phyloP scores from a whole-genome alignment of 2,113 vertebrate genomes.

The Hemiprocne comata region DNA sequence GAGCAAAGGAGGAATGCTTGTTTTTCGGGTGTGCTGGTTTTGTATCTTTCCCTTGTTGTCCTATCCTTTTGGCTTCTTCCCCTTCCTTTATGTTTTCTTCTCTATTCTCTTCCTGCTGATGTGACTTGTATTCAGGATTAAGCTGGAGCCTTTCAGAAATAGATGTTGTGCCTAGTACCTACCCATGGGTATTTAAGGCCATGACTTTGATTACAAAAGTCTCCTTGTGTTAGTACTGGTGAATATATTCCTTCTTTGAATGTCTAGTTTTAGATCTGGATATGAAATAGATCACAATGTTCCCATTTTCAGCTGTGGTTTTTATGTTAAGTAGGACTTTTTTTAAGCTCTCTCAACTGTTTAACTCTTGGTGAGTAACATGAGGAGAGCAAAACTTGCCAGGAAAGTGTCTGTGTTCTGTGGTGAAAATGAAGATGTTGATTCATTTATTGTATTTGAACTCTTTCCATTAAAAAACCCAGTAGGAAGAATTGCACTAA shows the following conservation, averaged over 20 bases:
- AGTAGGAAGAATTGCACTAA: not conserved
- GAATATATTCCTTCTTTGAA: constrained; percentile 63
- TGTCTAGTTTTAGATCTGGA: constrained; percentile 32
- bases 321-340: not conserved
- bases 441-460: not conserved
- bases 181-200: constrained; percentile 55
- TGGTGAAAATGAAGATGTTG: not conserved
- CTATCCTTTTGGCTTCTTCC: constrained; percentile 16
- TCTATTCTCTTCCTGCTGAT: not conserved
- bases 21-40: not conserved
- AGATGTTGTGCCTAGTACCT: constrained; percentile 35
- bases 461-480: not conserved
- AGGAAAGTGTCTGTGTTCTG: not conserved
- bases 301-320: constrained; percentile 58
- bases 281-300: constrained; percentile 55
- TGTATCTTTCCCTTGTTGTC: not conserved
- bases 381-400: not conserved
- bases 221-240: constrained; percentile 53
- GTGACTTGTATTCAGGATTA: not conserved
- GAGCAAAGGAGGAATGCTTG: not conserved
- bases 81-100: not conserved
- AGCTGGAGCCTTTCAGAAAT: constrained; percentile 48
- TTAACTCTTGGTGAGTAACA: constrained; percentile 36
- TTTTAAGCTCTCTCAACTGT: not conserved
- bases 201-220: constrained; percentile 53